Conservation (phyloP, 1,140 invertebrate genomes). For the Apis cerana region DNA sequence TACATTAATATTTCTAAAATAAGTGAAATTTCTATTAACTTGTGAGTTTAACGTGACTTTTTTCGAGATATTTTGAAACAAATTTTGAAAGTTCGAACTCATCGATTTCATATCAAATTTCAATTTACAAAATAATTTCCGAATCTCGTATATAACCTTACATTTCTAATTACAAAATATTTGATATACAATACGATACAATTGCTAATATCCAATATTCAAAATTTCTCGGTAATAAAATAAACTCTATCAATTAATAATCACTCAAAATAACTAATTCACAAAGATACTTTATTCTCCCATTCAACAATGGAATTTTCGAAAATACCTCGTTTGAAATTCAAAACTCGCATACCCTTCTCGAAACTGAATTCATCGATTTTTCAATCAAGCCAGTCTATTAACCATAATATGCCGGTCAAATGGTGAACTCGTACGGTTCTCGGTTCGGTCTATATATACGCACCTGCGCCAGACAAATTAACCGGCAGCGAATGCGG, state of each 20-base stretch:
- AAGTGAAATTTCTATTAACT: too few species aligned
- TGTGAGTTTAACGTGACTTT: too few species aligned
- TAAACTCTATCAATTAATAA: not conserved
- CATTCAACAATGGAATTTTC: not conserved
- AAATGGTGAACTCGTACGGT: conserved; percentile 22
- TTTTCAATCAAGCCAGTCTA: not conserved
- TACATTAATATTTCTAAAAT: too few species aligned
- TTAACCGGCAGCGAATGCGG: conserved; percentile 69
- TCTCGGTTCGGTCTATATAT: conserved; percentile 40
- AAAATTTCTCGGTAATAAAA: too few species aligned
- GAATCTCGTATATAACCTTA: too few species aligned
- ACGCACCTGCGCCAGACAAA: conserved; percentile 68
- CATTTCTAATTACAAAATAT: too few species aligned
- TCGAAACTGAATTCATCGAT: not conserved
- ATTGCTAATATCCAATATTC: too few species aligned
- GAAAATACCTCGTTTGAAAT: not conserved
- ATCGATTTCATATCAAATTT: too few species aligned
- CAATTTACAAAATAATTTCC: too few species aligned
- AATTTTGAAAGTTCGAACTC: too few species aligned
- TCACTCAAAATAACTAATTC: not conserved
- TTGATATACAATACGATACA: too few species aligned
- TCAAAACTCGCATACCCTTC: not conserved
- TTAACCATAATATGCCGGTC: not conserved
- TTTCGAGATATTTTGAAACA: too few species aligned
- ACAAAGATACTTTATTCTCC: not conserved